These are phyloP conservation scores for Aphis gossypii DNA, from an alignment of 1,140 invertebrate species.

Conservation along the genomic window DNA sequence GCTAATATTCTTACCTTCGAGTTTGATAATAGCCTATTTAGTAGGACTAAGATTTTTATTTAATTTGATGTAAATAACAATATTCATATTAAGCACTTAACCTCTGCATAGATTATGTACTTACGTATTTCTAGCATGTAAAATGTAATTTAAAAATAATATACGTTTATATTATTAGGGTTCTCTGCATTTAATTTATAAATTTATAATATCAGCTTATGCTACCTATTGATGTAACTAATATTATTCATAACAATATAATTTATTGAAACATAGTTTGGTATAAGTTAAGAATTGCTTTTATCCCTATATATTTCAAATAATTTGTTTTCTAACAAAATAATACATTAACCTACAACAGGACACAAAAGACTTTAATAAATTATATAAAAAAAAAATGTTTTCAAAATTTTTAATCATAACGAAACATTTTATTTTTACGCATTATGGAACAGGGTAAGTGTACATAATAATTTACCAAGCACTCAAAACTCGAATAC, in stretches of 20 bases:
- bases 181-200: neutral
- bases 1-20: neutral
- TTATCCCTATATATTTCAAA: neutral
- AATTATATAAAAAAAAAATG: neutral
- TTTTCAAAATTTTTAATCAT: neutral
- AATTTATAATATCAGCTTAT: neutral
- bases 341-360: neutral
- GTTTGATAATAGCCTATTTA: neutral
- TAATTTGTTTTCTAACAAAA: neutral
- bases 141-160: too few species aligned
- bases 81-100: neutral
- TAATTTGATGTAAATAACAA: neutral
- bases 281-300: neutral
- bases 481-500: neutral
- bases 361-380: neutral
- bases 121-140: too few species aligned
- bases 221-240: neutral
- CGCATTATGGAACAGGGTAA: neutral
- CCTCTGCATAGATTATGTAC: neutral
- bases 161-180: neutral
- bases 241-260: neutral
- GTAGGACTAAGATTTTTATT: neutral
- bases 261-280: neutral
- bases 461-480: neutral
- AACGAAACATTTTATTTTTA: slow-evolving; percentile 17